Evolutionary conservation across 2,113 vertebrate species (phyloP), one percentile per base, ranked within the genome.

Genomic region (Machaerirhynchus nigripectus): DNA sequence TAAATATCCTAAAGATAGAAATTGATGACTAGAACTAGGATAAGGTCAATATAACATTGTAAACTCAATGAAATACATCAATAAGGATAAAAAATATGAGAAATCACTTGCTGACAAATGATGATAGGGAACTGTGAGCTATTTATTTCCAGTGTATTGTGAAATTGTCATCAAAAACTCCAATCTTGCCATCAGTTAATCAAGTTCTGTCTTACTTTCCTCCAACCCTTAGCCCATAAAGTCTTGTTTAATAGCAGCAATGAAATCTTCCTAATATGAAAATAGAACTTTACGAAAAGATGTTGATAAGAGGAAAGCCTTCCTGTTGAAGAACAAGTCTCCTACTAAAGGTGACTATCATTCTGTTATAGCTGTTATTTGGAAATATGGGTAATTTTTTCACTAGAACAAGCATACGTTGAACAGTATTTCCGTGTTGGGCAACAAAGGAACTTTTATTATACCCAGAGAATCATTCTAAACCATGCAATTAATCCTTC

Each of bases 31-130:
- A 76, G 82, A 91, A 80, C 61, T 80, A 78, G 76, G 59, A 53
- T 91, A 84, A 95, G 89, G 91, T 96, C 94, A 96, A 80, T 89
- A 87, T 78, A 97, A 83, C 70, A 87, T 87, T 89, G 84, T 95
- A 94, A 96, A 95, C 90, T 90, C 61, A 53, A 55, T 79, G 71
- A 84, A 94, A 94, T 93, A 68, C 70, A 84, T 71, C 60, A 90
- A 70, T 86, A 76, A 82, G 47, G 31, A 68, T 87, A 46, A 87
- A 96, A 90, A 68, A 76, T 1, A 2, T 11, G 69, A 71, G 60
- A 91, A 95, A 91, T 93, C 39, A 30, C 47, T 77, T 71, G 50
- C 65, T 84, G 76, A 57, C 13, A 84, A 76, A 90, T 40, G 37
- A 76, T 78, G 50, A 50, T 80, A 53, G 31, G 39, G 46, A 44